Base-by-base conservation (phyloP, 1,140 invertebrate genomes). In the Argopecten irradians region DNA sequence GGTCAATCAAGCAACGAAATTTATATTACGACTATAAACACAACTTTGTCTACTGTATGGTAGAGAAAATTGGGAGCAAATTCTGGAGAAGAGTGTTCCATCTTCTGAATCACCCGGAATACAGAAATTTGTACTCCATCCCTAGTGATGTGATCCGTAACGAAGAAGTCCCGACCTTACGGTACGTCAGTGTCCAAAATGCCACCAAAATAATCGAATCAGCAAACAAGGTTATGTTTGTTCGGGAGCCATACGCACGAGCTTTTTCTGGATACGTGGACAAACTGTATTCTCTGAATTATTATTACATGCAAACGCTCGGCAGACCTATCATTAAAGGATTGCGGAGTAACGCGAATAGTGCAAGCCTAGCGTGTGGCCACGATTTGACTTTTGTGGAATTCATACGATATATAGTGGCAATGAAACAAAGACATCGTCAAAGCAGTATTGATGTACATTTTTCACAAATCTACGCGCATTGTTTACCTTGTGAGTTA, bases 1-100 rank as follows among this genome's bases (percentile, higher is more conserved):
- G 22, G n/a, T 71, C 22, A 5, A 71, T 71, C 5, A 71, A 71
- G 16, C 22, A 71, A 22, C n/a, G 55, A 16, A 71, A 71, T n/a
- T 28, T 71, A 16, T 71, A 3, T 5, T 71, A 71, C 11, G 55
- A 71, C 55, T 71, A 1, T 1, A 71, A 71, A 16, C 14, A 71
- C 55, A 71, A 71, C n/a, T 71, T 71, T 71, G 28, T 71, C 55
- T 71, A 71, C 55, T 71, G 55, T 71, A 71, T 71, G 55, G 55
- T 71, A 7, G 55, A 71, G 55, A 71, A 71, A 11, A 71, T 71
- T 3, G 55, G 55, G 5, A 71, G 55, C 28, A 71, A 8, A 71
- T 71, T 71, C 13, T 71, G 55, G 55, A 71, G 55, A 28, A 71
- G 55, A n/a, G 55, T 71, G 11, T 71, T 71, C 13, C 55, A 71